These are phyloP conservation scores for Dendropsophus ebraccatus DNA, from an alignment of 2,113 vertebrate genomes.

Conservation along the genomic window DNA sequence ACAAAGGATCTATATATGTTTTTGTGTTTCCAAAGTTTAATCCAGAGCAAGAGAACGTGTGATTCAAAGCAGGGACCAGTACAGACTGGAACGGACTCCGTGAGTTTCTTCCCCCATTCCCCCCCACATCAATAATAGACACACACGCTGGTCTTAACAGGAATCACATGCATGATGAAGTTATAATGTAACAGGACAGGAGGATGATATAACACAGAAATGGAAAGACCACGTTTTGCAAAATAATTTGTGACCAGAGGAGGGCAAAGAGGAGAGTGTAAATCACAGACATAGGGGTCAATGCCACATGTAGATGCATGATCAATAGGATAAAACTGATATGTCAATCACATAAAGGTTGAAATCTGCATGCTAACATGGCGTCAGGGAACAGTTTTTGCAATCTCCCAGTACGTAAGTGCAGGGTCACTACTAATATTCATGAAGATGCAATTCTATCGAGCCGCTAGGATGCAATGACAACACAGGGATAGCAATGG, in stretches of 20 bases:
- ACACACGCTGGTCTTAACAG: neutral
- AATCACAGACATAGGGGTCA: neutral
- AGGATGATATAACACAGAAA: neutral
- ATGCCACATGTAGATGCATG: neutral
- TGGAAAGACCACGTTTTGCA: neutral
- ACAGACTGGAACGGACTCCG: slow-evolving; percentile 9
- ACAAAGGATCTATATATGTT: neutral
- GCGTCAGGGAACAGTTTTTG: neutral
- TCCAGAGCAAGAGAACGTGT: slow-evolving; percentile 13
- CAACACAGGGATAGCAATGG: neutral
- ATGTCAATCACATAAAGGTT: neutral
- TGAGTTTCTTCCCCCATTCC: neutral
- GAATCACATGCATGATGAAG: slow-evolving; percentile 29
- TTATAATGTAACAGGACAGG: neutral
- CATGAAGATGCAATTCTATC: neutral
- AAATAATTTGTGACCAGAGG: neutral
- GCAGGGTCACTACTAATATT: neutral
- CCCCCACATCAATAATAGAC: neutral
- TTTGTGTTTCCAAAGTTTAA: slow-evolving; percentile 27
- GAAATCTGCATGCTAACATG: neutral
- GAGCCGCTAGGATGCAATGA: neutral
- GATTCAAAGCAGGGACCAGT: slow-evolving; percentile 31
- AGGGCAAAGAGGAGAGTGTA: neutral
- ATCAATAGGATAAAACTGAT: neutral
- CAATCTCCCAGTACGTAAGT: too few relatives aligned